Evolutionary conservation across 2,113 vertebrate species (phyloP), one percentile per base, ranked within the genome.

Genomic region (Colossoma macropomum): DNA sequence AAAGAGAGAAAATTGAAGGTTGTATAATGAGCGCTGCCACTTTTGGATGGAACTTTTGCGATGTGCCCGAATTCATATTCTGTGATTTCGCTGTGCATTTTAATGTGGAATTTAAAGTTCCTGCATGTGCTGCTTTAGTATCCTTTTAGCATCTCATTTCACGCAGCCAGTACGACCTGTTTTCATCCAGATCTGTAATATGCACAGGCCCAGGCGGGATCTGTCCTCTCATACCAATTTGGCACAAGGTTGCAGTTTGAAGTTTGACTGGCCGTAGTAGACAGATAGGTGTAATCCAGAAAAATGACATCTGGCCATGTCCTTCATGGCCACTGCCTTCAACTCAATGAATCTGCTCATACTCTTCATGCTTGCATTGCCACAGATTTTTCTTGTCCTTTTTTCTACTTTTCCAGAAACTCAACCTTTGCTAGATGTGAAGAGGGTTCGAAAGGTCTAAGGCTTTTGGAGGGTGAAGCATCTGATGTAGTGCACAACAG

Each of bases 251-350:
- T 30, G 63, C 25, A 28, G 28, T 32, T 66, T 66, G 32, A 66
- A 32, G 62, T 19, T 69, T 38, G 32, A 3, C 30, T 69, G 32
- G 1, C 54, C 4, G 6, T 16, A 69, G 21, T 69, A 69, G 66
- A 69, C 30, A 25, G 28, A 66, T 30, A 17, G 30, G 12, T 32
- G 30, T 10, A 41, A 62, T 71, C 30, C 41, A 45, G 41, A 45
- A 45, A 45, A 45, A 45, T 45, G 41, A 30, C 68, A 60, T 17
- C 25, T n/a, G 34, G 34, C 30, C 21, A 23, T 80, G 68, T 62
- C 68, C 54, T 73, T 81, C 69, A 45, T 30, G 79, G 52, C n/a
- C 69, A 59, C 48, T 69, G 70, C 56, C 45, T 25, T 54, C 48
- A 38, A 3, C 45, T 38, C 28, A 69, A 68, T 69, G 28, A 34